Evolutionary conservation across 2,797 vertebrate species (phyloP).

Genomic region (Hipposideros larvatus): DNA sequence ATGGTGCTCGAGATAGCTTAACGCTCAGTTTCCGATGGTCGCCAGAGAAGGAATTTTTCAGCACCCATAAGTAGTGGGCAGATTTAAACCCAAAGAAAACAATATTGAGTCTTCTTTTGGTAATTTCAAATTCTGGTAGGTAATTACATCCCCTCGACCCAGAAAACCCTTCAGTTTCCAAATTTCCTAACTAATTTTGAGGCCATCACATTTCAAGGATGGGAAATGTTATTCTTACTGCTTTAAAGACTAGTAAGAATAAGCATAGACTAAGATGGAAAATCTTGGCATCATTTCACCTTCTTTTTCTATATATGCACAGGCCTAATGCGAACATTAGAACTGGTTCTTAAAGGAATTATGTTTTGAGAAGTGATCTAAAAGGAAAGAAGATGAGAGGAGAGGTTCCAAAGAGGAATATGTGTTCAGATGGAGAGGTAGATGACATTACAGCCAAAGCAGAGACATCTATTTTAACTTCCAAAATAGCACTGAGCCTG

Average conservation of each 20-base stretch:
- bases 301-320: background rate
- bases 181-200: slow-evolving; percentile 52
- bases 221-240: slow-evolving; percentile 23
- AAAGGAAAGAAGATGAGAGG: background rate
- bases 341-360: background rate
- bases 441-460: too few relatives aligned
- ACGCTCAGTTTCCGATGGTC: background rate
- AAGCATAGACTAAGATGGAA: background rate
- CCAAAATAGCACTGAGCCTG: background rate
- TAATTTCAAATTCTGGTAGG: background rate
- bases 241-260: slow-evolving; percentile 28
- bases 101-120: background rate
- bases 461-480: background rate
- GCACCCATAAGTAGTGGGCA: background rate
- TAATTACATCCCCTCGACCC: background rate
- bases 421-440: too few relatives aligned
- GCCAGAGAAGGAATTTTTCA: background rate
- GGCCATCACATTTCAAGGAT: background rate
- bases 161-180: background rate
- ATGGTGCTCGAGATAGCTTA: background rate
- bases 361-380: background rate
- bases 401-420: background rate
- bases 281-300: background rate
- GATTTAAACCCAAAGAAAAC: background rate
- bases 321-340: background rate